These are phyloP conservation scores for Ectobius pallidus DNA, from an alignment of 2,888 invertebrate genomes.

Conservation along the genomic window DNA sequence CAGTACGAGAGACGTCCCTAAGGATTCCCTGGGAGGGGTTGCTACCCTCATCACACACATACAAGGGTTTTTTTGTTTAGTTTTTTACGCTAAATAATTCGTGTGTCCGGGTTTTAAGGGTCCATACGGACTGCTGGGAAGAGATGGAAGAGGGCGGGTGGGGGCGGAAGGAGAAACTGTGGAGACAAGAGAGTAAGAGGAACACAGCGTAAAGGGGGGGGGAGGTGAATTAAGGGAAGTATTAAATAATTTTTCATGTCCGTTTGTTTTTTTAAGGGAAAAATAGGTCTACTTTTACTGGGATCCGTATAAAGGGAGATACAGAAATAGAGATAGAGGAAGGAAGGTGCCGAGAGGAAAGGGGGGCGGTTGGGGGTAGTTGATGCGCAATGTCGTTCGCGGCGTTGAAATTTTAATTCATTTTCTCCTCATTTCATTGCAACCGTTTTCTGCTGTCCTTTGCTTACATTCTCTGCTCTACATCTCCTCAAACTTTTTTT, in stretches of 20 bases:
- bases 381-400: conserved; percentile 40
- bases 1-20: conserved; percentile 16
- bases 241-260: conserved; percentile 46
- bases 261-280: conserved; percentile 40
- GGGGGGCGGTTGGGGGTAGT: conserved; percentile 5
- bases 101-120: conserved; percentile 41
- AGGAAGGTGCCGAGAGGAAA: conserved; percentile 14
- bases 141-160: conserved; percentile 6
- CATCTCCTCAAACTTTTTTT: background rate
- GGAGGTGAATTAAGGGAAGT: conserved; percentile 44
- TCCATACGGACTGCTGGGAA: conserved; percentile 34
- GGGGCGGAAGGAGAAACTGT: conserved; percentile 4
- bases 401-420: conserved; percentile 43
- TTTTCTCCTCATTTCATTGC: conserved; percentile 35
- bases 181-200: conserved; percentile 24
- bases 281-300: conserved; percentile 34
- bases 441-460: conserved; percentile 16
- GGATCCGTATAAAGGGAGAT: conserved; percentile 30
- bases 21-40: conserved; percentile 22
- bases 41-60: conserved; percentile 25
- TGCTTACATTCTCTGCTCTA: background rate
- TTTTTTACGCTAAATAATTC: conserved; percentile 41
- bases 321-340: conserved; percentile 23
- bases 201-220: conserved; percentile 15
- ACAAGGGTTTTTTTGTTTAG: conserved; percentile 33